A percentile compares a stretch with the other conserved stretches of the same genome.
Conservation (phyloP, 2,113 vertebrate species). For the Nothocercus nigrocapillus region DNA sequence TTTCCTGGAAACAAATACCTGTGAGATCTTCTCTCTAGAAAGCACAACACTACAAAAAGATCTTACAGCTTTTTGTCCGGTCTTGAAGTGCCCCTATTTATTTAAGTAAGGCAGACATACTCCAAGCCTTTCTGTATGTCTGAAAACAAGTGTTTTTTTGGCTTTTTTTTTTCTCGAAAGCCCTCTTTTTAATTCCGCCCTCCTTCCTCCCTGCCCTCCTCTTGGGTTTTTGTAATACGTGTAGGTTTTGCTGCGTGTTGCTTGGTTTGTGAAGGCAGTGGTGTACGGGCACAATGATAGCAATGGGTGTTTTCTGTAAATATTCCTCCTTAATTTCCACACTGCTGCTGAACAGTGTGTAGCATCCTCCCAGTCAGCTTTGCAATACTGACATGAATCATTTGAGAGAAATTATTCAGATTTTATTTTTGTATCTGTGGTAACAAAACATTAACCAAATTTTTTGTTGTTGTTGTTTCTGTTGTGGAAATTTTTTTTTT, state of each 20-base stretch:
- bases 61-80: slow-evolving; percentile 71
- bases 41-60: slow-evolving; percentile 85
- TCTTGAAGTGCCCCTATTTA: slow-evolving; percentile 80
- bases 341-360: slow-evolving; percentile 76
- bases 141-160: slow-evolving; percentile 29
- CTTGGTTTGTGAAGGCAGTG: slow-evolving; percentile 72
- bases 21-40: slow-evolving; percentile 77
- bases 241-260: slow-evolving; percentile 38
- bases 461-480: slow-evolving; percentile 46
- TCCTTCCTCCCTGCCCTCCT: neutral
- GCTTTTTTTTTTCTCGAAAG: neutral
- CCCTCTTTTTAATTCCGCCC: neutral
- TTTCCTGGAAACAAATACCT: slow-evolving; percentile 64
- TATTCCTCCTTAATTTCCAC: slow-evolving; percentile 75
- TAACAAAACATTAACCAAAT: slow-evolving; percentile 85
- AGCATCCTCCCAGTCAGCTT: slow-evolving; percentile 78
- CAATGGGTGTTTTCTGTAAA: slow-evolving; percentile 78
- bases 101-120: slow-evolving; percentile 69
- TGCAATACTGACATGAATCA: slow-evolving; percentile 81
- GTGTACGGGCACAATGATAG: slow-evolving; percentile 77
- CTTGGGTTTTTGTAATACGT: slow-evolving; percentile 60
- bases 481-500: slow-evolving; percentile 74
- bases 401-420: slow-evolving; percentile 82
- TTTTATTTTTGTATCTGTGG: slow-evolving; percentile 90
- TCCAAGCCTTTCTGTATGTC: slow-evolving; percentile 51